Percentiles rank a stretch among this genome's conserved stretches.
Conservation (phyloP, 2,888 invertebrate genomes). For the Mythimna albipuncta region DNA sequence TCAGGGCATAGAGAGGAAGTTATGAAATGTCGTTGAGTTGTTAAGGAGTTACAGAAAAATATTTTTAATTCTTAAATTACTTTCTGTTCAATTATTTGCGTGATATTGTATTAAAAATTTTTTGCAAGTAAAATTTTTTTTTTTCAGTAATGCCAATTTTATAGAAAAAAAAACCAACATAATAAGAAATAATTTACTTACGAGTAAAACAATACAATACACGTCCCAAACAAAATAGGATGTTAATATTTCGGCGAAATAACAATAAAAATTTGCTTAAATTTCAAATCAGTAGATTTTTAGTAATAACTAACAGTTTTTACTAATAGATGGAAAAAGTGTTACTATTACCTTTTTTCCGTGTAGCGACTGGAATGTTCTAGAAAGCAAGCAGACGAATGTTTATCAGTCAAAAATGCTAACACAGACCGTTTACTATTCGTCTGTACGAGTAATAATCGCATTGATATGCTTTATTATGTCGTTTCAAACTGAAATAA, state of each 20-base stretch:
- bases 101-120: no score
- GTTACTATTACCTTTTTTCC: not conserved
- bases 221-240: no score
- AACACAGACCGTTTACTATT: constrained; percentile 40
- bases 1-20: no score
- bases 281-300: not conserved
- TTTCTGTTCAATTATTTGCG: no score
- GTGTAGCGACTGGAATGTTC: not conserved
- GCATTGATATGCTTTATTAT: constrained; percentile 68
- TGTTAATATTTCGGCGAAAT: not conserved
- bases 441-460: constrained; percentile 71
- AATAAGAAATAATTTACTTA: not conserved
- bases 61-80: no score
- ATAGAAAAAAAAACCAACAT: not conserved
- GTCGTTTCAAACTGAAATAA: constrained; percentile 70
- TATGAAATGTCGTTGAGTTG: no score
- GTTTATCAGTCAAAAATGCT: constrained; percentile 8
- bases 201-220: not conserved
- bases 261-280: not conserved
- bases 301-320: not conserved
- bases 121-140: no score
- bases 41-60: no score
- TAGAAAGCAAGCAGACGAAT: not conserved
- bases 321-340: no score
- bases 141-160: not conserved